Base-by-base conservation (phyloP, 2,113 vertebrate species). In the Psophia crepitans region DNA sequence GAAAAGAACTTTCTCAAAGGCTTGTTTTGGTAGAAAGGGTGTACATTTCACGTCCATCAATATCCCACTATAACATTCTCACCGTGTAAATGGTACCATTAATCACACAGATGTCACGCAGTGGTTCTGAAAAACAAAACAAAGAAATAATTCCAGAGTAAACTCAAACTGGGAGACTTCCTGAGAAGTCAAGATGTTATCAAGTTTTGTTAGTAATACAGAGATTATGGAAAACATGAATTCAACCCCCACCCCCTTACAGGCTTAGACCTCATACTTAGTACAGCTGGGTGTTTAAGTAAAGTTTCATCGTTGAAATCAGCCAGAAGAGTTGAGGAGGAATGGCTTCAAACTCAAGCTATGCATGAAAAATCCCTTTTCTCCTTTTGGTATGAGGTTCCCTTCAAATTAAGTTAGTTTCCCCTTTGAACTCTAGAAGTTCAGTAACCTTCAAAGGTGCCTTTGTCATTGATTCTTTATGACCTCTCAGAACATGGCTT, bases 41-140 rank as follows among this genome's bases (percentile, higher is more conserved):
- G 8, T 39, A 43, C 11, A 7, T 88, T 87, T 65, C 39, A 41
- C 7, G 68, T 89, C 20, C 41, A 83, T 12, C 39, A 58, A n/a
- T 51, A 44, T 32, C 54, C 11, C 61, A 20, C 22, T 79, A 3
- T 60, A 78, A 54, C 4, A 46, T 87, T 43, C 95, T 98, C 94
- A 99, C 99, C 98, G 14, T 41, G 84, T 97, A 98, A 21, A 96
- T 71, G 17, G 78, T 98, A 87, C 87, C 92, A 23, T 98, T 87
- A 68, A 98, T 75, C 73, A 98, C 79, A 81, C 99, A 99, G 23
- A 96, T 93, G 35, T 58, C 53, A 91, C 33, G 60, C 9, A 98
- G 97, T 79, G 53, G 95, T 90, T 71, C 99, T 99, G 97, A 80
- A 93, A 95, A 96, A 80, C 9, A 84, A 77, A 68, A 18, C 8